These are phyloP conservation scores for Linepithema humile DNA, from an alignment of 1,140 invertebrate species.

Conservation along the genomic window DNA sequence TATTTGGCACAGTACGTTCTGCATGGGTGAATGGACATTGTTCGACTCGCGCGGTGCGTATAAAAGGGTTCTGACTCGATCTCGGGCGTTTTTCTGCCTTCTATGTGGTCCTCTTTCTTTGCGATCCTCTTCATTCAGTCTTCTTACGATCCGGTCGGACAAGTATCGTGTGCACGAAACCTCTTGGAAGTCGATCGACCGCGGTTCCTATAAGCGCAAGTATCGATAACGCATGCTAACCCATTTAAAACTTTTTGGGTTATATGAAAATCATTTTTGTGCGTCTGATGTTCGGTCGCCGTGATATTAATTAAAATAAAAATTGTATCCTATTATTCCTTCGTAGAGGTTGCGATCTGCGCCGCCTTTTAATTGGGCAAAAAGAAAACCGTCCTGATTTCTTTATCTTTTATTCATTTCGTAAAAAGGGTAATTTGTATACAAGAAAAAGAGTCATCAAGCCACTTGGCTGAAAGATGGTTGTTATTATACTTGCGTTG, in stretches of 20 bases:
- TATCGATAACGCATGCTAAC: conserved; percentile 56
- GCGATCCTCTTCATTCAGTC: conserved; percentile 71
- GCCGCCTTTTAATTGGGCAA: conserved; percentile 36
- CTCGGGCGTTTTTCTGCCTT: conserved; percentile 55
- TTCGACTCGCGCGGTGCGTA: conserved; percentile 18
- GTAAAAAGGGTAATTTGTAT: conserved; percentile 45
- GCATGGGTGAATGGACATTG: conserved; percentile 64
- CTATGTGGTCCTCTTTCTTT: conserved; percentile 55
- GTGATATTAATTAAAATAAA: conserved; percentile 38
- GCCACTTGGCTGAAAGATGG: neutral
- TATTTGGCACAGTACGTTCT: conserved; percentile 43
- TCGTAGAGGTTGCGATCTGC: neutral
- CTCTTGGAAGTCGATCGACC: conserved; percentile 70
- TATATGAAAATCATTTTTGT: conserved; percentile 11
- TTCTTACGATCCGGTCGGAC: conserved; percentile 70
- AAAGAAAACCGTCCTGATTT: neutral
- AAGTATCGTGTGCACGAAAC: conserved; percentile 66
- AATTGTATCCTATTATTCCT: neutral
- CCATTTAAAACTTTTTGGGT: conserved; percentile 8
- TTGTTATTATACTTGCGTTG: neutral
- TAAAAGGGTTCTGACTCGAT: conserved; percentile 43
- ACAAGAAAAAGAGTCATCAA: neutral
- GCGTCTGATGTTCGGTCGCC: neutral
- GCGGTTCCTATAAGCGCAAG: conserved; percentile 18
- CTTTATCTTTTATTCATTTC: conserved; percentile 44